phyloP scores from a whole-genome alignment of 2,888 invertebrate species.

The Chromoteleia sp. region DNA sequence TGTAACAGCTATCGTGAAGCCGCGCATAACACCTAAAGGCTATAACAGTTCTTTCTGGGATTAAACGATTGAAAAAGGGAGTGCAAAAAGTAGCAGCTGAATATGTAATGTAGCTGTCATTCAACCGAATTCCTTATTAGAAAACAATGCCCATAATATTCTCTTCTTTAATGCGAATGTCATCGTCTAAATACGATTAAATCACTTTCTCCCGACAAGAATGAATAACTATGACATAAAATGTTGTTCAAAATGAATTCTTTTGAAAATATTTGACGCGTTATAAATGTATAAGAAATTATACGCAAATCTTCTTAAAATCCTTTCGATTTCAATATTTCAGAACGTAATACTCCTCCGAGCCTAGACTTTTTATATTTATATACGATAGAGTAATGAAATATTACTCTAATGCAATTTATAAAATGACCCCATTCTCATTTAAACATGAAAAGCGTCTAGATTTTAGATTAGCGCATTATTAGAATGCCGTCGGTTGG shows the following conservation, averaged over 20 bases:
- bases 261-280: too few species aligned
- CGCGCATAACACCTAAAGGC: slow-evolving; percentile 77
- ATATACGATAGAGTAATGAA: slow-evolving; percentile 12
- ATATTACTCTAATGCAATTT: slow-evolving; percentile 41
- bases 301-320: not conserved
- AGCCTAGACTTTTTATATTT: slow-evolving; percentile 5
- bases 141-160: slow-evolving; percentile 27
- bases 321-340: not conserved
- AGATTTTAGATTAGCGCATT: slow-evolving; percentile 58
- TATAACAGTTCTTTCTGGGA: slow-evolving; percentile 70
- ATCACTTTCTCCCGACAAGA: too few species aligned
- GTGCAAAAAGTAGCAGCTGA: slow-evolving; percentile 57
- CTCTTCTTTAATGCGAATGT: slow-evolving; percentile 56
- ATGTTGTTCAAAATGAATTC: too few species aligned
- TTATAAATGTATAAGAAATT: too few species aligned
- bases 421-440: slow-evolving; percentile 50
- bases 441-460: slow-evolving; percentile 43
- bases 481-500: slow-evolving; percentile 59
- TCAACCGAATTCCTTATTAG: slow-evolving; percentile 49
- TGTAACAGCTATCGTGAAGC: slow-evolving; percentile 79
- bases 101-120: slow-evolving; percentile 61
- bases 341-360: not conserved
- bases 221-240: too few species aligned
- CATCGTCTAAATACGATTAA: slow-evolving; percentile 41
- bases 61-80: slow-evolving; percentile 63